Conservation (phyloP, 2,113 vertebrate genomes). For the Rhabdomys dilectus region DNA sequence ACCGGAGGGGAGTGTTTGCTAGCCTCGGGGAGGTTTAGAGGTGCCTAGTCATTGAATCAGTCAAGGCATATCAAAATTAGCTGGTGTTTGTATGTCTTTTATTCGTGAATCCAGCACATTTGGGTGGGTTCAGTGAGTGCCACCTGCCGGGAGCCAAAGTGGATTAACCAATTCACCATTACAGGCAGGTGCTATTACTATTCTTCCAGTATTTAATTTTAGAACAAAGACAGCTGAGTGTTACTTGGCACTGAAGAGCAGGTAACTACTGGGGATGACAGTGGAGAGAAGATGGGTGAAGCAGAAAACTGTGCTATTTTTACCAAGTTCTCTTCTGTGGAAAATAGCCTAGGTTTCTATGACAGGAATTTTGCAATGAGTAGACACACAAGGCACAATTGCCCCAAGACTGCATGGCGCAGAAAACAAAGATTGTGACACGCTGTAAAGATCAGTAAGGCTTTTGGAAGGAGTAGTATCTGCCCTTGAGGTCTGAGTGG, state of each 20-base stretch:
- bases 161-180: no score
- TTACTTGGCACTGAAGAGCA: background rate
- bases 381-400: background rate
- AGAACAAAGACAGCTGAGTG: slow-evolving; percentile 3
- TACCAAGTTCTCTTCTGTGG: background rate
- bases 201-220: background rate
- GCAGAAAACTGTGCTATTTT: background rate
- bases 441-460: background rate
- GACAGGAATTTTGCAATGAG: background rate
- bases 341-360: background rate
- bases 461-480: background rate
- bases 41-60: no score
- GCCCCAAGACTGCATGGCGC: background rate
- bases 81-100: no score
- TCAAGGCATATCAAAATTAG: no score
- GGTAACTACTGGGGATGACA: background rate
- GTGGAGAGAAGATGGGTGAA: background rate
- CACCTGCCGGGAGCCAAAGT: no score
- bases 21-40: no score
- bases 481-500: background rate
- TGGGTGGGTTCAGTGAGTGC: no score
- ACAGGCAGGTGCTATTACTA: background rate
- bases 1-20: no score
- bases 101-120: no score
- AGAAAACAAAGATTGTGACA: background rate